Evolutionary conservation across 2,113 vertebrate species (phyloP), one percentile per base, ranked within the genome.

Genomic region (Epinephelus moara): DNA sequence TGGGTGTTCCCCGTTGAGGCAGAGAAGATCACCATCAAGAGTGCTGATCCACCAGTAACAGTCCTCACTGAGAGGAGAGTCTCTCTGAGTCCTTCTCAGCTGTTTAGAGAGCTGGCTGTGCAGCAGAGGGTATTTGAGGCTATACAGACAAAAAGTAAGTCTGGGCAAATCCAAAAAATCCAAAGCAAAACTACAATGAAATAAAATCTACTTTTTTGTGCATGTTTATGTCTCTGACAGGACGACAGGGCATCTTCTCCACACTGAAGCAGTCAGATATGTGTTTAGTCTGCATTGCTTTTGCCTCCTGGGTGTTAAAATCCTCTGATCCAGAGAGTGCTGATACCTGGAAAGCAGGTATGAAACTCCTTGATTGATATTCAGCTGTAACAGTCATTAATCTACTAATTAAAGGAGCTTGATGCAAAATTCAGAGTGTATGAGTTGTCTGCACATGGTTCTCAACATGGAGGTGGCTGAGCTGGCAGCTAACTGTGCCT

Each of bases 231-330:
- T 88, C 19, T 82, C 33, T 74, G 75, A 19, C 80, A 96, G 95
- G 87, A 67, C 90, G 17, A 85, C 80, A 93, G 19, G 68, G 85
- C 33, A 69, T 94, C 66, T 87, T 92, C 55, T 92, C 95, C 64
- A 86, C 92, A 5, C 81, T 96, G 77, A 92, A 88, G 70, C 95
- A 95, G 81, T 93, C 94, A 0, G 98, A 99, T 84, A 96, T 99
- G 96, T 99, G 98, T 86, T 94, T 99, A n/a, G 95, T 97, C 80
- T 98, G 99, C 76, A 97, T 99, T 11, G 98, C 98, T n/a, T 97
- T 99, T 71, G 97, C 98, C 0, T 97, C 97, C 50, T 99, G 98
- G 98, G 98, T 98, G 0, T 94, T 99, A 83, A 97, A 91, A 87
- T 97, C 97, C 0, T 96, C 96, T 0, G 96, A 98, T 70, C 94